phyloP scores from a whole-genome alignment of 2,888 invertebrate species.

The Drosophila ustulata region DNA sequence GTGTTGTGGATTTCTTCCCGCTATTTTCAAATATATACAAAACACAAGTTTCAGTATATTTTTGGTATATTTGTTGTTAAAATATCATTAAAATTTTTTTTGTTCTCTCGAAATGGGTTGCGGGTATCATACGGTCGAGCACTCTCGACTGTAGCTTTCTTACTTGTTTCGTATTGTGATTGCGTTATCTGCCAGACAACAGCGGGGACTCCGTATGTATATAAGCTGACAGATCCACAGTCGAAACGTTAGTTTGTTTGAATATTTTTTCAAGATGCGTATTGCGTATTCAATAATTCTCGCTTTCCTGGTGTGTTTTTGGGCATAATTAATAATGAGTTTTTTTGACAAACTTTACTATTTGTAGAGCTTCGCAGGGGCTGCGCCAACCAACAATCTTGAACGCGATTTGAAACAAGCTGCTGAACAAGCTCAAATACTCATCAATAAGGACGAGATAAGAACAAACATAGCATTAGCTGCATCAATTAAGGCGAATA shows the following conservation, averaged over 20 bases:
- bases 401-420: neutral
- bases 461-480: neutral
- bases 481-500: neutral
- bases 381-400: neutral
- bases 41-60: too few species aligned
- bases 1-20: too few species aligned
- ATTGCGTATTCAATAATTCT: neutral
- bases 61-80: too few species aligned
- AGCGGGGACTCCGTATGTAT: neutral
- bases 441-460: neutral
- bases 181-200: too few species aligned
- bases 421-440: neutral
- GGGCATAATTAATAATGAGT: neutral
- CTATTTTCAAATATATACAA: too few species aligned
- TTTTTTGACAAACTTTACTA: neutral
- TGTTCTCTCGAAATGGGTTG: too few species aligned
- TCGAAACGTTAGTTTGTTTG: neutral
- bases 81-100: too few species aligned
- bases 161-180: too few species aligned
- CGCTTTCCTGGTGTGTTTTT: neutral
- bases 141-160: too few species aligned
- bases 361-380: neutral
- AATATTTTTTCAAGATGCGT: neutral
- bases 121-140: too few species aligned
- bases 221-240: neutral